Evolutionary conservation across 2,113 vertebrate species (phyloP), one percentile per base, ranked within the genome.

Genomic region (Murina feae): DNA sequence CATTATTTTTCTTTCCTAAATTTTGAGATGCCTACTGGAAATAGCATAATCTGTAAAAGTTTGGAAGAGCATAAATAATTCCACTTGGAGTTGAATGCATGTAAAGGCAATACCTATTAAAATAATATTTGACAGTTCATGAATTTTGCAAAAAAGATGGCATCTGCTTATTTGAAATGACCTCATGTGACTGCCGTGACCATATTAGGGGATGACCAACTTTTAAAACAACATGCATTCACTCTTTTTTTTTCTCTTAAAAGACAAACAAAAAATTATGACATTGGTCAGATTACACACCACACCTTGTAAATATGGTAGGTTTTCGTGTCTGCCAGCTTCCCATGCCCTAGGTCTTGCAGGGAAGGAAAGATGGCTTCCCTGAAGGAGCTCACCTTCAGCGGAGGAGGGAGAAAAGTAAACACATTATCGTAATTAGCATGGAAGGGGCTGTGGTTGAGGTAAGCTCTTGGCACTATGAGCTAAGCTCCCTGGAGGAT

Each of bases 401-500:
- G 37, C 51, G 42, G 47, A 90, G 82, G 74, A 86, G n/a, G 37
- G 65, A 49, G 91, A 32, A 65, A 30, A 94, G 90, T 63, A 86
- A 95, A 91, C 92, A 83, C 20, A 74, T 95, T 86, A 75, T 92
- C 49, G 0, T 89, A 51, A 82, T 69, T 82, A 72, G 69, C 37
- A 0, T 9, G 78, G 35, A 71, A 79, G 47, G 66, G 72, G 65
- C 81, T 87, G 80, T 5, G 47, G 80, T 39, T 71, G 84, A 95
- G 89, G 82, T 88, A 51, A 94, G 51, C 47, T 65, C 18, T 82
- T 86, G 82, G 92, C 87, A 80, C n/a, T 30, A 0, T 14, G 17
- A 55, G 35, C 65, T 44, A 30, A 39, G 12, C 89, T 95, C 63
- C 87, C 51, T 68, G 17, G 49, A 89, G 83, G 55, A 85, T 17